Conservation (phyloP, 2,113 vertebrate species). For the Lamprotornis superbus region DNA sequence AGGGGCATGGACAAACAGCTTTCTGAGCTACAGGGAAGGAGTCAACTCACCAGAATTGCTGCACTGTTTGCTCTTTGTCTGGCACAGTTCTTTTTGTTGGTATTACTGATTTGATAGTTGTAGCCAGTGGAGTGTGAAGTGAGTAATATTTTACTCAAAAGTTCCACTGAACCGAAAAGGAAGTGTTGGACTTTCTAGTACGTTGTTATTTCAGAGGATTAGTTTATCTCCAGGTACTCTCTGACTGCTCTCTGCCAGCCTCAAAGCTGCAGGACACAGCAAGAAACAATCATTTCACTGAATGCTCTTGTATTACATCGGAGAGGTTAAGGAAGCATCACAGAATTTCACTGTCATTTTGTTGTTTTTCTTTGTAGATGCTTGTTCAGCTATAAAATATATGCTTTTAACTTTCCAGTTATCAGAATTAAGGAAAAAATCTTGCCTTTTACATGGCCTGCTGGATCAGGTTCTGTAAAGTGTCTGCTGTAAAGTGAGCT, state of each 20-base stretch:
- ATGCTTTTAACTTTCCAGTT: neutral
- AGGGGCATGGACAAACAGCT: neutral
- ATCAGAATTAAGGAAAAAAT: neutral
- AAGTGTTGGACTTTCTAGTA: neutral
- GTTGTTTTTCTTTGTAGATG: neutral
- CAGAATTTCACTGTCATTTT: neutral
- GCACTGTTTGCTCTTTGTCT: neutral
- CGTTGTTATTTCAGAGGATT: neutral
- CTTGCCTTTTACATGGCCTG: neutral
- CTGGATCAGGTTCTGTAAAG: neutral
- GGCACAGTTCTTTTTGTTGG: neutral
- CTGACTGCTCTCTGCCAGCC: neutral
- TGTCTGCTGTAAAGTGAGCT: neutral
- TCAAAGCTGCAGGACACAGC: neutral
- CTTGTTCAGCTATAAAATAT: neutral
- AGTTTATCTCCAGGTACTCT: neutral
- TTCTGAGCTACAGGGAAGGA: accelerated
- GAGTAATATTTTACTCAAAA: neutral
- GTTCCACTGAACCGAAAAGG: neutral
- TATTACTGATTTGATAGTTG: neutral
- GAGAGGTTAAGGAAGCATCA: neutral
- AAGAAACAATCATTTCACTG: neutral
- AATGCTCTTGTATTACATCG: neutral
- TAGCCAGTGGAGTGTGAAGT: neutral
- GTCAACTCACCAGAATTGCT: neutral